Evolutionary conservation across 2,888 invertebrate genomes (phyloP).

Genomic region (Heteromyza rotundicornis): DNA sequence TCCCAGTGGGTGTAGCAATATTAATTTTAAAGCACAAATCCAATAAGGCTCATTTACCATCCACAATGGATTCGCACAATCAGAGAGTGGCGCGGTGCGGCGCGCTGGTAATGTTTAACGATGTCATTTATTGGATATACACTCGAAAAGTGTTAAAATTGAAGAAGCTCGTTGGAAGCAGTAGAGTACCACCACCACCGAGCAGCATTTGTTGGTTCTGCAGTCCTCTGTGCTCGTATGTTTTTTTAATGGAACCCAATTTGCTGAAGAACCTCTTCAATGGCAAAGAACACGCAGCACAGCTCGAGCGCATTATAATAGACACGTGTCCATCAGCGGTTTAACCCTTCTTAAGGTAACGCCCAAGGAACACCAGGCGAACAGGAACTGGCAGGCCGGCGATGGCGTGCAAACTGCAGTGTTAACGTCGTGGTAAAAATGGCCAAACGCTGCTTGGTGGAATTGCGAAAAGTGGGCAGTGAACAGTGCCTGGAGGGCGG

Average conservation of each 20-base stretch:
- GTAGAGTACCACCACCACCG: too few species aligned
- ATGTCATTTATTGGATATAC: constrained; percentile 12
- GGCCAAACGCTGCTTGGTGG: too few species aligned
- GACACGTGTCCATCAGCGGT: constrained; percentile 62
- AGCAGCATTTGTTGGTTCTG: too few species aligned
- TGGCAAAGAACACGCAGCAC: neutral
- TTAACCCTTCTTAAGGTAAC: constrained; percentile 64
- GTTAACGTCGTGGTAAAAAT: too few species aligned
- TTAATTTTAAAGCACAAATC: constrained; percentile 23
- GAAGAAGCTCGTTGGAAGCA: neutral
- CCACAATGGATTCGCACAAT: neutral
- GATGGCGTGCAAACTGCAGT: constrained; percentile 31
- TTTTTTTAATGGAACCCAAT: constrained; percentile 24
- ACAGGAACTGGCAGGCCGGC: constrained; percentile 36
- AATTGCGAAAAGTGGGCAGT: too few species aligned
- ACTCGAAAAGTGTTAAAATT: constrained; percentile 9
- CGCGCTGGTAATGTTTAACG: neutral
- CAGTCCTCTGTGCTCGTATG: constrained; percentile 5
- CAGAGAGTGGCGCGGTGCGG: too few species aligned
- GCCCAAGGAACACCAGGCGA: constrained; percentile 61
- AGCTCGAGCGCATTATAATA: constrained; percentile 38
- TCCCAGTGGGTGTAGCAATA: constrained; percentile 28
- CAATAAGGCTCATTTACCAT: constrained; percentile 33
- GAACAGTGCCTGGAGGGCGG: neutral
- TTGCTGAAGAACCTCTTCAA: constrained; percentile 20